These are phyloP conservation scores for Diploptera punctata DNA, from an alignment of 2,888 invertebrate species.

Conservation along the genomic window DNA sequence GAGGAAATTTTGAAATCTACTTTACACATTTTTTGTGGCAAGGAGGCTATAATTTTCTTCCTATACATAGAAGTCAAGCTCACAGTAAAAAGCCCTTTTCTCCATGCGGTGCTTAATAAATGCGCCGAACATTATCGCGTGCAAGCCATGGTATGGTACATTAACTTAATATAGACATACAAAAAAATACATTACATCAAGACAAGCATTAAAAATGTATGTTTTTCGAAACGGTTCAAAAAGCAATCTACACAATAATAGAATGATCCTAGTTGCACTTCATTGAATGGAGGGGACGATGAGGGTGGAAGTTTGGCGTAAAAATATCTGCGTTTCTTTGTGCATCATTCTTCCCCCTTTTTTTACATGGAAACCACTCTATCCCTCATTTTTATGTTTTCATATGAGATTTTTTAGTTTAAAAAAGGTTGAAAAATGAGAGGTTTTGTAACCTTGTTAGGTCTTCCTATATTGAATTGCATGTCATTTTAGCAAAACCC, in stretches of 20 bases:
- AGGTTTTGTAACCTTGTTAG: no score
- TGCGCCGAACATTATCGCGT: neutral
- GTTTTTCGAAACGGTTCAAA: slow-evolving; percentile 17
- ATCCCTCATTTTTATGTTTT: neutral
- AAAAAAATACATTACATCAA: slow-evolving; percentile 16
- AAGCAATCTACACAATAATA: slow-evolving; percentile 36
- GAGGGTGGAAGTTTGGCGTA: neutral
- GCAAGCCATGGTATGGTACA: neutral
- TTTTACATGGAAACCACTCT: neutral
- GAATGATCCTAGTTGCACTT: slow-evolving; percentile 14
- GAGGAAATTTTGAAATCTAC: no score
- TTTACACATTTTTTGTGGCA: neutral
- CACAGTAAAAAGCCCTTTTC: neutral
- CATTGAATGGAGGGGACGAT: neutral
- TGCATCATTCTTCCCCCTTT: neutral
- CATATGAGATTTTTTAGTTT: neutral
- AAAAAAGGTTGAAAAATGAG: neutral
- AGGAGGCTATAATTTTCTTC: neutral
- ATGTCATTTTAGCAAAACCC: no score
- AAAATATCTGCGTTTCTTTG: neutral
- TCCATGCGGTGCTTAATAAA: slow-evolving; percentile 11
- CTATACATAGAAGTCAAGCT: neutral
- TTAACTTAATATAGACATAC: slow-evolving; percentile 2
- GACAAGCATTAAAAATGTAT: slow-evolving; percentile 31
- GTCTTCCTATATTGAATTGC: no score